These are phyloP conservation scores for Cyprinodon diabolis DNA, from an alignment of 2,797 vertebrate species.

Conservation along the genomic window DNA sequence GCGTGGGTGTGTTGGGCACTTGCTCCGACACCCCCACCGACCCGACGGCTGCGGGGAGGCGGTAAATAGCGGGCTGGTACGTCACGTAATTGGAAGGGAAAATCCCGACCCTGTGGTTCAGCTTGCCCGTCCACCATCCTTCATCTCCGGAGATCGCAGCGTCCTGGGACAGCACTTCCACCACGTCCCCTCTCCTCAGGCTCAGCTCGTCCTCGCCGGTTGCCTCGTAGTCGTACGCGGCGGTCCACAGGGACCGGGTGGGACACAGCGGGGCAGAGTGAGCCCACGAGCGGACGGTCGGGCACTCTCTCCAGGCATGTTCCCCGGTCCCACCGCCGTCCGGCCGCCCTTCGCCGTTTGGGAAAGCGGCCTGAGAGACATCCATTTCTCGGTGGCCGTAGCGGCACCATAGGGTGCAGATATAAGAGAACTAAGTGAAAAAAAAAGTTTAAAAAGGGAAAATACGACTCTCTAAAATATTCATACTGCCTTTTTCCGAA, in stretches of 20 bases:
- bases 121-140: conserved; percentile 92
- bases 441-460: conserved; percentile 58
- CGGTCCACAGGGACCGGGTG: conserved; percentile 86
- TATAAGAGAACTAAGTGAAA: conserved; percentile 63
- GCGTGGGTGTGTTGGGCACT: conserved; percentile 80
- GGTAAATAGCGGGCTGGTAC: conserved; percentile 79
- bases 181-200: conserved; percentile 86
- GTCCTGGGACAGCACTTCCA: conserved; percentile 90
- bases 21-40: conserved; percentile 60
- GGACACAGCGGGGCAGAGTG: conserved; percentile 81
- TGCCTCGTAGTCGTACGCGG: conserved; percentile 89
- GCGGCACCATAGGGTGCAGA: conserved; percentile 84
- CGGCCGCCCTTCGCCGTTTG: conserved; percentile 84
- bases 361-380: conserved; percentile 86
- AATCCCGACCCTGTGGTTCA: conserved; percentile 88
- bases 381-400: conserved; percentile 84
- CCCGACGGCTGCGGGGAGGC: conserved; percentile 63
- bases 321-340: conserved; percentile 72
- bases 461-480: conserved; percentile 27
- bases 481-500: conserved; percentile 46
- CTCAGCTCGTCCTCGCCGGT: conserved; percentile 90
- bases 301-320: conserved; percentile 74
- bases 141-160: conserved; percentile 89
- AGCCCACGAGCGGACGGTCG: conserved; percentile 65
- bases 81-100: conserved; percentile 91